Conservation (phyloP, 2,888 invertebrate genomes). For the Acholoe squamosa region DNA sequence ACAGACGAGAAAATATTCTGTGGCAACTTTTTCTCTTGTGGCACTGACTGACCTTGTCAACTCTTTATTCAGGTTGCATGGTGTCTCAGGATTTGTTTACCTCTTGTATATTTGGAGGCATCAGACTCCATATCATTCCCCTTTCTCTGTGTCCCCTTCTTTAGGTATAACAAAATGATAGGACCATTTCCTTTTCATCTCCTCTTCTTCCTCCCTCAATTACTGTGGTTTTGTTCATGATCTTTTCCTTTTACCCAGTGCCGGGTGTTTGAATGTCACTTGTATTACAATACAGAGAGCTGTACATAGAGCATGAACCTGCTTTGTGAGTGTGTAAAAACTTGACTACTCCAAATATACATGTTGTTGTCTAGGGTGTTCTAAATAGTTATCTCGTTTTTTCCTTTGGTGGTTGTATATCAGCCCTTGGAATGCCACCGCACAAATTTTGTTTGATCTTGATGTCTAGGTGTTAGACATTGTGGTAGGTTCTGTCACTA, state of each 20-base stretch:
- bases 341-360: not conserved
- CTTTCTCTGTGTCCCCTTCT: not conserved
- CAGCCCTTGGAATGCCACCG: not conserved
- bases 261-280: conserved; percentile 59
- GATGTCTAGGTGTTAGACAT: conserved; percentile 33
- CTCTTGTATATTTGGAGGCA: conserved; percentile 47
- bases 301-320: conserved; percentile 37
- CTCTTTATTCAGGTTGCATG: conserved; percentile 44
- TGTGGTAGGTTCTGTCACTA: not conserved
- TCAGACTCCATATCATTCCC: conserved; percentile 59
- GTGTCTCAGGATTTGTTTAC: conserved; percentile 45
- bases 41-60: conserved; percentile 29
- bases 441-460: conserved; percentile 34
- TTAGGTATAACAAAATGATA: not conserved
- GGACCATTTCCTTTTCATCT: not conserved
- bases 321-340: not conserved
- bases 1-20: conserved; percentile 35
- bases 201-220: not conserved
- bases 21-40: conserved; percentile 58
- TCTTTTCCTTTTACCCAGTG: conserved; percentile 5
- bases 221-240: not conserved
- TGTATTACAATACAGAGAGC: not conserved
- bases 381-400: not conserved
- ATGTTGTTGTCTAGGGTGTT: not conserved
- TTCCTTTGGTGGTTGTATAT: conserved; percentile 2